Evolutionary conservation across 2,113 vertebrate species (phyloP).

Genomic region (Xiphias gladius): DNA sequence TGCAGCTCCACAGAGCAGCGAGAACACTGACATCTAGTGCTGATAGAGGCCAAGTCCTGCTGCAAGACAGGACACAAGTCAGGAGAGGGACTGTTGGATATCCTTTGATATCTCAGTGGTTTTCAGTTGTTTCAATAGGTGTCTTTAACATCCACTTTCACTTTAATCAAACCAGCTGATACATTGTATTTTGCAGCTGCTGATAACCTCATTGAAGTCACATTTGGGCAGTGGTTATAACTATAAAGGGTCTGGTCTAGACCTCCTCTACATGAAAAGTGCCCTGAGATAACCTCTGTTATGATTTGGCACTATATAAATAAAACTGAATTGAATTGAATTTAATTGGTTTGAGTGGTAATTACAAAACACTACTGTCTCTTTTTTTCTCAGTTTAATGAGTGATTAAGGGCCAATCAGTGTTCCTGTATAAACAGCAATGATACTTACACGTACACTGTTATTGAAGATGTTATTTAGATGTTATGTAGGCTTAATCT

Average conservation of each 20-base stretch:
- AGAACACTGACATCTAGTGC: conserved; percentile 85
- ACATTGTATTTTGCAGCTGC: not conserved
- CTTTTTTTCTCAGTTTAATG: too few species aligned
- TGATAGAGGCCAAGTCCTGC: conserved; percentile 35
- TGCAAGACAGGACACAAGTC: conserved; percentile 19
- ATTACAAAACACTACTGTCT: too few species aligned
- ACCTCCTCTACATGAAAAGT: too few species aligned
- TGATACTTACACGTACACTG: not conserved
- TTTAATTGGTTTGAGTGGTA: not conserved
- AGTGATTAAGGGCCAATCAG: not conserved
- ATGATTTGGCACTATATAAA: too few species aligned
- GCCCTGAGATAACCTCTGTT: too few species aligned
- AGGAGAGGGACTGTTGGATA: not conserved
- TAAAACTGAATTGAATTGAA: too few species aligned
- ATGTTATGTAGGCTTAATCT: not conserved
- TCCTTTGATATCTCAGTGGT: not conserved
- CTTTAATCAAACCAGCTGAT: not conserved
- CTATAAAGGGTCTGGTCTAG: too few species aligned
- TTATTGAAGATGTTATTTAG: not conserved
- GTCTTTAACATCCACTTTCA: not conserved
- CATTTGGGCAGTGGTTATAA: not conserved
- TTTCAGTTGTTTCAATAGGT: not conserved
- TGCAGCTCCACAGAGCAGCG: conserved; percentile 56
- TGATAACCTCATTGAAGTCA: not conserved
- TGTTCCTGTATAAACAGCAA: not conserved